phyloP scores from a whole-genome alignment of 2,797 vertebrate species.

The Cuniculus paca region DNA sequence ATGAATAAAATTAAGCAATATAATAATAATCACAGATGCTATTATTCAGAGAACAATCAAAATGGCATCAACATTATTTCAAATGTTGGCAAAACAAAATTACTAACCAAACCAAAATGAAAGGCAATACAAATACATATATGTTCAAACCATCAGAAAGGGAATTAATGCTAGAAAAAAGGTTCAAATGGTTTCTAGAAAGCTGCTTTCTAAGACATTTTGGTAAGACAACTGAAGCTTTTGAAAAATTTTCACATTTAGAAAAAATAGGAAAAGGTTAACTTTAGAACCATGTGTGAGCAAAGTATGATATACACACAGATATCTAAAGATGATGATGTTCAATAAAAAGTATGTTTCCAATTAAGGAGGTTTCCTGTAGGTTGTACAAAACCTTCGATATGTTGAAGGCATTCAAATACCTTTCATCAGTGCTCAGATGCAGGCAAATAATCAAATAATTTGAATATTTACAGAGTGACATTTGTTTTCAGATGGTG shows the following conservation, averaged over 20 bases:
- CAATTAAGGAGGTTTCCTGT: constrained; percentile 11
- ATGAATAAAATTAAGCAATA: constrained; percentile 15
- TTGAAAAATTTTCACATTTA: constrained; percentile 39
- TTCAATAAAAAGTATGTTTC: constrained; percentile 16
- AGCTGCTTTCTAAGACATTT: constrained; percentile 66
- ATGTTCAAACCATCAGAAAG: constrained; percentile 55
- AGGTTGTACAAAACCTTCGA: constrained; percentile 6
- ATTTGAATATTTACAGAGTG: constrained; percentile 36
- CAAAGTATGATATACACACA: not conserved
- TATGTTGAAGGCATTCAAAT: not conserved
- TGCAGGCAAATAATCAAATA: constrained; percentile 46
- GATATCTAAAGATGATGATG: not conserved
- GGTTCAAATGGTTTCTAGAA: constrained; percentile 55
- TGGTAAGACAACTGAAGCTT: not conserved
- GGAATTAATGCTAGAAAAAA: constrained; percentile 53
- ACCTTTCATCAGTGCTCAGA: not conserved
- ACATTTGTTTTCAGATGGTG: constrained; percentile 26
- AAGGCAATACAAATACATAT: not conserved
- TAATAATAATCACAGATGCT: not conserved
- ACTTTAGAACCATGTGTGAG: constrained; percentile 36
- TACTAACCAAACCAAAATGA: constrained; percentile 20
- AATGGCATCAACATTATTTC: constrained; percentile 56
- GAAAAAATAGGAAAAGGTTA: constrained; percentile 13
- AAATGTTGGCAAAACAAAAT: constrained; percentile 47
- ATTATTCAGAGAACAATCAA: constrained; percentile 14